Conservation (phyloP, 2,797 vertebrate species). For the Carapus acus region DNA sequence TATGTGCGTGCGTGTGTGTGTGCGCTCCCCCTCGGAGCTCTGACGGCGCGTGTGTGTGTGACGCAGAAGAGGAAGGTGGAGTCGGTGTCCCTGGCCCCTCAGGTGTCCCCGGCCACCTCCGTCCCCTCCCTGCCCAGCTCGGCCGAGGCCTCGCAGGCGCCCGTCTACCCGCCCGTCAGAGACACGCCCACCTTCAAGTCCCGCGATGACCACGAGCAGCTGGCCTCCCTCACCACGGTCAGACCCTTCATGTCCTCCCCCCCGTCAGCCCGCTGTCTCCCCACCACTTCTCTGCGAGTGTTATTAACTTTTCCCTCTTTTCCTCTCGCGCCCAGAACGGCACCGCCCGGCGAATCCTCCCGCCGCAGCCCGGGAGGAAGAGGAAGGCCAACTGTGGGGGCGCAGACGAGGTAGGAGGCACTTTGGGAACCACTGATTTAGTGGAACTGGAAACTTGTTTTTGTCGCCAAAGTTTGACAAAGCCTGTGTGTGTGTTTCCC, state of each 20-base stretch:
- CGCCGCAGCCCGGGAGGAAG: conserved; percentile 83
- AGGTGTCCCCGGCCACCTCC: conserved; percentile 78
- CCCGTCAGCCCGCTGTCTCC: too few species aligned
- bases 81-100: conserved; percentile 73
- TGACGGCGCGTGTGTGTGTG: conserved; percentile 31
- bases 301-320: too few species aligned
- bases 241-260: neutral
- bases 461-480: conserved; percentile 6
- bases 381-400: conserved; percentile 84
- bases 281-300: too few species aligned
- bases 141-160: conserved; percentile 81
- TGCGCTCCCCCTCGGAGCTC: conserved; percentile 13
- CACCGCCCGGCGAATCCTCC: conserved; percentile 77
- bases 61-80: conserved; percentile 91
- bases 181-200: conserved; percentile 69
- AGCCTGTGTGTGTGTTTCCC: conserved; percentile 60
- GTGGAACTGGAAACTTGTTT: conserved; percentile 1
- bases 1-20: too few species aligned
- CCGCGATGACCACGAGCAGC: conserved; percentile 75
- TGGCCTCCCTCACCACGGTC: conserved; percentile 72
- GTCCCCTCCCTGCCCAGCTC: conserved; percentile 78
- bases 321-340: conserved; percentile 72
- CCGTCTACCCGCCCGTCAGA: conserved; percentile 81
- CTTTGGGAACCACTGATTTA: neutral
- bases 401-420: conserved; percentile 76